A percentile compares a stretch with the other conserved stretches of the same genome.
Conservation (phyloP, 2,113 vertebrate species). For the Pollachius pollachius region DNA sequence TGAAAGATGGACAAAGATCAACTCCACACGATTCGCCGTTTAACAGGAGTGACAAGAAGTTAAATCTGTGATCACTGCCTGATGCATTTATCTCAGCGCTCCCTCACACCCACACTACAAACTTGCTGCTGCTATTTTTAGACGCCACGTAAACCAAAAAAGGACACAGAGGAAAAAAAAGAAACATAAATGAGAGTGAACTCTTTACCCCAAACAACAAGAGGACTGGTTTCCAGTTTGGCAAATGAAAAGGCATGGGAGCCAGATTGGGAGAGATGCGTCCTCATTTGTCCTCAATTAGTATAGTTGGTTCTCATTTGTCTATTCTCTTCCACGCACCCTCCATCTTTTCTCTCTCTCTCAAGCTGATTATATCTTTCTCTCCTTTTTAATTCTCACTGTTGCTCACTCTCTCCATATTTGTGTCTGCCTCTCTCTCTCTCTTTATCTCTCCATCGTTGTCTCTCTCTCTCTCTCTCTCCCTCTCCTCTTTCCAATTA, state of each 20-base stretch:
- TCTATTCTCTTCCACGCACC: neutral
- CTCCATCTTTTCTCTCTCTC: constrained; percentile 56
- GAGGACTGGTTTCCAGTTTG: constrained; percentile 38
- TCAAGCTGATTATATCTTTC: constrained; percentile 22
- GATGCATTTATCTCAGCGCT: too few relatives aligned
- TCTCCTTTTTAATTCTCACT: neutral
- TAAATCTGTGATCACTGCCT: too few relatives aligned
- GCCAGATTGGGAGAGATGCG: constrained; percentile 58
- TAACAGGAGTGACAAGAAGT: too few relatives aligned
- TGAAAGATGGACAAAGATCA: too few relatives aligned
- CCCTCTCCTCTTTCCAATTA: too few relatives aligned
- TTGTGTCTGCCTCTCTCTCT: neutral
- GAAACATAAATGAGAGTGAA: constrained; percentile 45
- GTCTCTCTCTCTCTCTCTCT: too few relatives aligned
- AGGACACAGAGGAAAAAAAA: constrained; percentile 47
- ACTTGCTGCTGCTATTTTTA: constrained; percentile 51
- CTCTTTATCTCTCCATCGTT: neutral
- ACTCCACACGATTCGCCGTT: too few relatives aligned
- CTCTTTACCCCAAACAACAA: constrained; percentile 68
- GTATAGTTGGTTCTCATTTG: too few relatives aligned
- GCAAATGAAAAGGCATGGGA: constrained; percentile 53
- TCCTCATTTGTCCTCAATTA: constrained; percentile 11
- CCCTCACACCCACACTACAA: constrained; percentile 20
- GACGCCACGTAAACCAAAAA: constrained; percentile 44
- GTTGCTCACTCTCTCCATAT: constrained; percentile 67